These are phyloP conservation scores for Salminus brasiliensis DNA, from an alignment of 2,113 vertebrate species.

Conservation along the genomic window DNA sequence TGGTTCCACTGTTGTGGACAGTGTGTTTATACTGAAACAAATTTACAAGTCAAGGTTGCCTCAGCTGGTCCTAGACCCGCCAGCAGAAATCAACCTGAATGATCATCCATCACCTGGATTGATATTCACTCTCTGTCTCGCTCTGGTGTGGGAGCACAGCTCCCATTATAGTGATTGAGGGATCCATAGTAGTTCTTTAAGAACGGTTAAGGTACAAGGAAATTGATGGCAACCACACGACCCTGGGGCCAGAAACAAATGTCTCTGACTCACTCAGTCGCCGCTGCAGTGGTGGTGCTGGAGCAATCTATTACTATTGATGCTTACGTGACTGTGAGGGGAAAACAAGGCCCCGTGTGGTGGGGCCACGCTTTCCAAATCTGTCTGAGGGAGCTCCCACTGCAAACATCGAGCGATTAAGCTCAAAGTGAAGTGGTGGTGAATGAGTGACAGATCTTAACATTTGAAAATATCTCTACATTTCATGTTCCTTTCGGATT, in stretches of 20 bases:
- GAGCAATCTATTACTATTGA: slow-evolving; percentile 47
- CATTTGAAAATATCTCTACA: background rate
- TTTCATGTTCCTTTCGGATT: slow-evolving; percentile 7
- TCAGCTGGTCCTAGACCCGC: background rate
- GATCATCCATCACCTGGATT: slow-evolving; percentile 37
- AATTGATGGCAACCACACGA: slow-evolving; percentile 51
- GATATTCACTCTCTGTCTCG: slow-evolving; percentile 35
- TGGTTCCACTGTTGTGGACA: background rate
- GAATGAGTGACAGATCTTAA: background rate
- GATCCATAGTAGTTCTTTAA: slow-evolving; percentile 51
- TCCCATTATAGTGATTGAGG: slow-evolving; percentile 45
- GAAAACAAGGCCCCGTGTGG: slow-evolving; percentile 35
- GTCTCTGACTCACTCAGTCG: slow-evolving; percentile 32
- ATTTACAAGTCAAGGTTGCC: slow-evolving; percentile 21
- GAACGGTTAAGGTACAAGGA: slow-evolving; percentile 51
- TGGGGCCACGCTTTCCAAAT: slow-evolving; percentile 9
- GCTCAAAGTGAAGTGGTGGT: background rate
- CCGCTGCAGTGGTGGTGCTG: slow-evolving; percentile 19
- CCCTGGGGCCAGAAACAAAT: slow-evolving; percentile 50
- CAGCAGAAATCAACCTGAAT: slow-evolving; percentile 26
- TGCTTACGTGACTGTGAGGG: slow-evolving; percentile 21
- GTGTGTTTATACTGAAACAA: slow-evolving; percentile 14
- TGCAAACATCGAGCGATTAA: background rate
- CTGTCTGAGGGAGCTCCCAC: slow-evolving; percentile 8
- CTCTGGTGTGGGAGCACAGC: slow-evolving; percentile 44